Evolutionary conservation across 2,113 vertebrate genomes (phyloP).

Genomic region (Halcyon malimbica): DNA sequence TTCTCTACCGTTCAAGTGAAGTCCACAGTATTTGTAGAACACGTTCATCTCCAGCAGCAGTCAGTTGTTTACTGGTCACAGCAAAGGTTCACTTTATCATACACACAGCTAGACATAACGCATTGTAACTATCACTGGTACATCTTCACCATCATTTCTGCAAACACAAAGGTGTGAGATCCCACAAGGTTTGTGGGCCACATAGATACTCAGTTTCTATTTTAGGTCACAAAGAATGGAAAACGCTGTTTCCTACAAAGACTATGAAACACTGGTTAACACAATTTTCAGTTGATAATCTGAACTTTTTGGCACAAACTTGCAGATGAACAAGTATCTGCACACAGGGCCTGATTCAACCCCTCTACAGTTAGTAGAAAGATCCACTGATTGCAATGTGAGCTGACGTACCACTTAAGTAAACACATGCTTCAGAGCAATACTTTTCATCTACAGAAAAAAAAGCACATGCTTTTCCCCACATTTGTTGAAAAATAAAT

Average conservation of each 20-base stretch:
- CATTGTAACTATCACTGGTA: background rate
- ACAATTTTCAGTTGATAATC: background rate
- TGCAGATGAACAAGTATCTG: background rate
- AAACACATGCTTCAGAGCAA: background rate
- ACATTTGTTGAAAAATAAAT: background rate
- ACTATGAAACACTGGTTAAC: background rate
- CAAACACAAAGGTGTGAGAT: background rate
- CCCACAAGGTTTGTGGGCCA: background rate
- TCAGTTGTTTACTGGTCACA: background rate
- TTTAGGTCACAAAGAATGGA: background rate
- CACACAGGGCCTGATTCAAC: background rate
- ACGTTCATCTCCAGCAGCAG: background rate
- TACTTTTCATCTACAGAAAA: background rate
- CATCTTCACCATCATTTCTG: background rate
- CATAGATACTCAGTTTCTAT: background rate
- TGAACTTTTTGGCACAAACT: background rate
- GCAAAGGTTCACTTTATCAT: background rate
- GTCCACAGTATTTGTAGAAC: background rate
- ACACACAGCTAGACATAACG: background rate
- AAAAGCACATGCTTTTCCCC: background rate
- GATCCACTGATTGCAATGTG: background rate
- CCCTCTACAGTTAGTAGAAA: rapidly evolving
- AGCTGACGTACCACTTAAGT: background rate
- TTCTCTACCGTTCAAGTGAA: background rate
- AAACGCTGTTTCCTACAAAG: background rate